Evolutionary conservation across 2,113 vertebrate species (phyloP).

Genomic region (Xiphias gladius): DNA sequence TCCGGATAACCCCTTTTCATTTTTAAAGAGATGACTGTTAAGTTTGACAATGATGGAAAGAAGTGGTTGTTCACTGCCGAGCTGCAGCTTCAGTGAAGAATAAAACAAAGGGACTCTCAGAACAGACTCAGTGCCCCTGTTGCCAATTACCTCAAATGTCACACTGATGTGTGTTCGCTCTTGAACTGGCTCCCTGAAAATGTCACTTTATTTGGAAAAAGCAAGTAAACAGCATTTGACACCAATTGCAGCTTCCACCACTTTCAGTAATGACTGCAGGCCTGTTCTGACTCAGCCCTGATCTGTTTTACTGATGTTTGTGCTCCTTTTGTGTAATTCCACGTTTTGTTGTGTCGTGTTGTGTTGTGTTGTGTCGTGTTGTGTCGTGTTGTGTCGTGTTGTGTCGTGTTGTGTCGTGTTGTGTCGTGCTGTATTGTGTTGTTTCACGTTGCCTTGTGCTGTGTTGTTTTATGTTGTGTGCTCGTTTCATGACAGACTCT

Average conservation of each 20-base stretch:
- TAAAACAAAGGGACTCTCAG: constrained; percentile 60
- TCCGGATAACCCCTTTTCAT: background rate
- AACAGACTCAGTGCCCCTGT: constrained; percentile 33
- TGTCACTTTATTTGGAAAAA: constrained; percentile 64
- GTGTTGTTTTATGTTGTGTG: background rate
- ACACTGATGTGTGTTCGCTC: constrained; percentile 62
- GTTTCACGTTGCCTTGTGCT: background rate
- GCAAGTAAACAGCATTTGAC: constrained; percentile 72
- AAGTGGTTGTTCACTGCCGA: constrained; percentile 23
- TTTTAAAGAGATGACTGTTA: constrained; percentile 20
- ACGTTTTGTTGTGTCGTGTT: constrained; percentile 1
- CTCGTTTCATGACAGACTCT: too few species aligned
- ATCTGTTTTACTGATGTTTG: constrained; percentile 20
- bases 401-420: too few species aligned
- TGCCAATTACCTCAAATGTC: constrained; percentile 75
- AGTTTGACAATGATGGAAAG: constrained; percentile 42
- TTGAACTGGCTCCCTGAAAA: constrained; percentile 64
- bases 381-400: background rate
- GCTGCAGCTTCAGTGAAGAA: constrained; percentile 29
- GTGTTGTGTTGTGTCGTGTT: background rate
- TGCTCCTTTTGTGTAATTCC: constrained; percentile 10
- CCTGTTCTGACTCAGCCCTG: constrained; percentile 31
- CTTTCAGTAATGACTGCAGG: constrained; percentile 62
- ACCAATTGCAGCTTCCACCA: constrained; percentile 58
- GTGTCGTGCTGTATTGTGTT: background rate